Evolutionary conservation across 2,797 vertebrate species (phyloP).

Genomic region (Gorsachius magnificus): DNA sequence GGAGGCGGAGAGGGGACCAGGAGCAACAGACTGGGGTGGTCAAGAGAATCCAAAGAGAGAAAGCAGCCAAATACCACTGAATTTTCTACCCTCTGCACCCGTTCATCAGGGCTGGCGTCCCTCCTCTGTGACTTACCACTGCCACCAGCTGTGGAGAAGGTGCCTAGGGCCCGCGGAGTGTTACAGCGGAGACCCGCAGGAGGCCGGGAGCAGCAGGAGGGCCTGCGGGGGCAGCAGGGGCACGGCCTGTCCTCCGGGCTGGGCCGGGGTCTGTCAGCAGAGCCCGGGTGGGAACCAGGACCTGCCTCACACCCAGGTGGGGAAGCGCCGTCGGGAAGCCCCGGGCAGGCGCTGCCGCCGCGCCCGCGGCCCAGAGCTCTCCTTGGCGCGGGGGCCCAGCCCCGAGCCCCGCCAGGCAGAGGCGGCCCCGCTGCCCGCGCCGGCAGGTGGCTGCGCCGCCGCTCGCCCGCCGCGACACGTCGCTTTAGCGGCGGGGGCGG

Average conservation of each 20-base stretch:
- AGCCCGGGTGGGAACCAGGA: background rate
- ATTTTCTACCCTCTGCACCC: background rate
- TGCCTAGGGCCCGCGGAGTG: background rate
- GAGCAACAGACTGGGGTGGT: background rate
- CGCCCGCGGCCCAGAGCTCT: background rate
- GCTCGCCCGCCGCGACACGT: constrained; percentile 64
- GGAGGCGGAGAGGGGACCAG: background rate
- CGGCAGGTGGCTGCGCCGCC: background rate
- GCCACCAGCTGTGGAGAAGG: background rate
- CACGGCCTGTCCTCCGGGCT: rapidly evolving
- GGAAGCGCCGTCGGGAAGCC: background rate
- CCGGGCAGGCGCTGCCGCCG: background rate
- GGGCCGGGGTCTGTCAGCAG: background rate
- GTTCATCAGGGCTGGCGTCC: rapidly evolving
- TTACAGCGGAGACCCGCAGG: background rate
- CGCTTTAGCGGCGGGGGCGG: constrained; percentile 60
- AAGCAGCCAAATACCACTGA: background rate
- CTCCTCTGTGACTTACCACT: constrained; percentile 15
- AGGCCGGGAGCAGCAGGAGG: background rate
- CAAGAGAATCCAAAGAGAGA: background rate
- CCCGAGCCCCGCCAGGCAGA: background rate
- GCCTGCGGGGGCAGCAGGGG: rapidly evolving
- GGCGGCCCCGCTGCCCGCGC: background rate
- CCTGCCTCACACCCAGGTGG: rapidly evolving
- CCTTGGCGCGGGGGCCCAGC: too few species aligned